These are phyloP conservation scores for Enteromius argenteus DNA, from an alignment of 2,797 vertebrate genomes.

Conservation along the genomic window DNA sequence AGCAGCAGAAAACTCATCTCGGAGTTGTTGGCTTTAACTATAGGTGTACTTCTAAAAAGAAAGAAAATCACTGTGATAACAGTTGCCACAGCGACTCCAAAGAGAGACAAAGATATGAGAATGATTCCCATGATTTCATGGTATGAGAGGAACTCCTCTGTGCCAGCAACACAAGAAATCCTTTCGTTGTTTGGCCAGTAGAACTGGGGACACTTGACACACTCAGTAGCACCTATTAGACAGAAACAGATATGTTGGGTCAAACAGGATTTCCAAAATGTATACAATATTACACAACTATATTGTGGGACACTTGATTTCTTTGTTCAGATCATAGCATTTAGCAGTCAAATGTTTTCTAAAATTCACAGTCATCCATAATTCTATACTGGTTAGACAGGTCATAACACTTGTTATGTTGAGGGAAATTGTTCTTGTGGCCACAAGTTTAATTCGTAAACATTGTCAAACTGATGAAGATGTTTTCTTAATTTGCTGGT, in stretches of 20 bases:
- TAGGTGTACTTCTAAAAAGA: conserved; percentile 72
- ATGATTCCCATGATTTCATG: conserved; percentile 77
- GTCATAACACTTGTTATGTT: not conserved
- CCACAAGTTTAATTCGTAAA: too few species aligned
- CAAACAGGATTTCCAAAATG: not conserved
- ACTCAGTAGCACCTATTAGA: conserved; percentile 73
- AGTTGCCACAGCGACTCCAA: conserved; percentile 72
- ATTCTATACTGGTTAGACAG: not conserved
- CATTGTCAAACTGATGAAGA: not conserved
- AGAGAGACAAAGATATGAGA: conserved; percentile 69
- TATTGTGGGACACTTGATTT: not conserved
- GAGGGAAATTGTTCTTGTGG: too few species aligned
- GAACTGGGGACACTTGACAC: conserved; percentile 73
- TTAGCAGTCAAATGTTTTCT: not conserved
- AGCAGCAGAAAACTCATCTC: conserved; percentile 81
- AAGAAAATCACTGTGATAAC: conserved; percentile 71
- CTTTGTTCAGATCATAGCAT: not conserved
- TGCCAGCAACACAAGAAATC: conserved; percentile 71
- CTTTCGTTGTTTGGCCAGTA: conserved; percentile 76
- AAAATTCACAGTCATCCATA: not conserved
- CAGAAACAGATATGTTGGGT: not conserved
- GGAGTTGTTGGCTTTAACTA: conserved; percentile 81
- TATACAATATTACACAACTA: not conserved
- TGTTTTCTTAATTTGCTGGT: not conserved
- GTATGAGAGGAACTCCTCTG: conserved; percentile 78